These are phyloP conservation scores for Leucophenga maculata DNA, from an alignment of 2,888 invertebrate genomes.

Conservation along the genomic window DNA sequence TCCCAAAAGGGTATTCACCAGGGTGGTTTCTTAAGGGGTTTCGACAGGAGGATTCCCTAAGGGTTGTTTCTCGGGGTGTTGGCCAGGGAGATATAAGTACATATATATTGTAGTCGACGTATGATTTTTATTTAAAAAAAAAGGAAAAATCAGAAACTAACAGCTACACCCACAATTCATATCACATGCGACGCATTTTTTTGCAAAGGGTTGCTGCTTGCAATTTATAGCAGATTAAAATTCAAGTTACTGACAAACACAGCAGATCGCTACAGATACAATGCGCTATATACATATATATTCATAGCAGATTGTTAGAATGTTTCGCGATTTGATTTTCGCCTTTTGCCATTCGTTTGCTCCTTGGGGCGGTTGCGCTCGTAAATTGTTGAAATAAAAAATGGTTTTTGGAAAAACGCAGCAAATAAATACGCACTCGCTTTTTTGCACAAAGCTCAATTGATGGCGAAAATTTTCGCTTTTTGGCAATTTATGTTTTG, in stretches of 20 bases:
- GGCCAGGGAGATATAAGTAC: no score
- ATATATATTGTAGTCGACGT: no score
- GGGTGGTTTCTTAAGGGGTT: no score
- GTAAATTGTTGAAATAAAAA: constrained; percentile 46
- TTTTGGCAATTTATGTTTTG: constrained; percentile 32
- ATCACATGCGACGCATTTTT: constrained; percentile 2
- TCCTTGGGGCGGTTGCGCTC: constrained; percentile 41
- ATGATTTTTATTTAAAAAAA: neutral
- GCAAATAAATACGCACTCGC: neutral
- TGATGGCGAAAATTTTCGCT: neutral
- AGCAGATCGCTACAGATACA: neutral
- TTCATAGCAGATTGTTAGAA: constrained; percentile 43
- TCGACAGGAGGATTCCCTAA: no score
- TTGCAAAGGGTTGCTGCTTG: constrained; percentile 62
- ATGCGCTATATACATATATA: constrained; percentile 14
- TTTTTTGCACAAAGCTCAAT: neutral
- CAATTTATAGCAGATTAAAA: constrained; percentile 62
- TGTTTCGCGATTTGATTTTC: constrained; percentile 50
- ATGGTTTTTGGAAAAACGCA: neutral
- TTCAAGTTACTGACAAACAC: constrained; percentile 44
- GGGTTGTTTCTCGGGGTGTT: no score
- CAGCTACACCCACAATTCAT: neutral
- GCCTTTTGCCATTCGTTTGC: constrained; percentile 8
- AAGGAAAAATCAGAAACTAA: no score
- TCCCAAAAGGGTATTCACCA: no score